Conservation (phyloP, 2,797 vertebrate genomes). For the Myoxocephalus aenaeus region DNA sequence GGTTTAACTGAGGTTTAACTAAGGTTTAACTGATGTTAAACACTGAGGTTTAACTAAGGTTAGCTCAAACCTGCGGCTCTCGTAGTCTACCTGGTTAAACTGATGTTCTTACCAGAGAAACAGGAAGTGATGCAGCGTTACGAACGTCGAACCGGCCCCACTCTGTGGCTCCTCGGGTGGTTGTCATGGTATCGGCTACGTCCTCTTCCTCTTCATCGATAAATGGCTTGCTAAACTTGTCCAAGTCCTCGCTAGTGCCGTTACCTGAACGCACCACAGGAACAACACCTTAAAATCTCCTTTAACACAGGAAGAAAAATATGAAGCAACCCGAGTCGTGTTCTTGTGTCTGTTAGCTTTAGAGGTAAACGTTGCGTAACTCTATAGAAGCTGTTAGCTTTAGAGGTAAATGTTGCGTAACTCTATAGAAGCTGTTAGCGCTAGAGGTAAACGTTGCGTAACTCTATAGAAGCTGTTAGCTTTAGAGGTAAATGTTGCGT, state of each 20-base stretch:
- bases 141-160: fast-evolving
- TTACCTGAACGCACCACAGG: slow-evolving; percentile 59
- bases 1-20: too few species aligned
- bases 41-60: too few species aligned
- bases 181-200: slow-evolving; percentile 23
- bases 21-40: too few species aligned
- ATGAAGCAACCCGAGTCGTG: too few species aligned
- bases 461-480: slow-evolving; percentile 77
- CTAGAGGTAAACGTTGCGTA: too few species aligned
- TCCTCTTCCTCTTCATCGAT: slow-evolving; percentile 3
- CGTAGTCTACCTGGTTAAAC: neutral
- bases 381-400: too few species aligned
- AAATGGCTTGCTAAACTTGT: slow-evolving; percentile 36
- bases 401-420: neutral
- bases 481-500: too few species aligned
- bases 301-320: too few species aligned
- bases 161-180: neutral
- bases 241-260: slow-evolving; percentile 61
- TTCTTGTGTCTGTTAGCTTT: too few species aligned
- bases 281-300: neutral
- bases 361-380: too few species aligned
- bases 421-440: slow-evolving; percentile 78
- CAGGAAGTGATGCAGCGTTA: slow-evolving; percentile 29
- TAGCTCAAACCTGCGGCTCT: neutral
- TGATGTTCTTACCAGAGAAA: slow-evolving; percentile 44